These are phyloP conservation scores for Papilio helenus DNA, from an alignment of 1,140 invertebrate species.

Conservation along the genomic window DNA sequence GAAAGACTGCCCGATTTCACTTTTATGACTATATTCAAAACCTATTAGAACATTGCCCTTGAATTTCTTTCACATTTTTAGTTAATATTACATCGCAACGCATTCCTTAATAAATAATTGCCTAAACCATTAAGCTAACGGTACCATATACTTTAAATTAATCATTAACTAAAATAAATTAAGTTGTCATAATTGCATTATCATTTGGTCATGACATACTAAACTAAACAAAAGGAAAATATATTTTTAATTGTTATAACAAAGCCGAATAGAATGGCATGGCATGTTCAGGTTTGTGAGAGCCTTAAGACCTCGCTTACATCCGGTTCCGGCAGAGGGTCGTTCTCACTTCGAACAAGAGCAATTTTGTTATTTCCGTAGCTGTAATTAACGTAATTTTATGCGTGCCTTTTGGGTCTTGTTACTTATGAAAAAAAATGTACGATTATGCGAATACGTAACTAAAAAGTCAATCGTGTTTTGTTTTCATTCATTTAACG, in stretches of 20 bases:
- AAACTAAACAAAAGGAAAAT: slow-evolving; percentile 1
- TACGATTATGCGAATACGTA: background rate
- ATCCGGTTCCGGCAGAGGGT: slow-evolving; percentile 70
- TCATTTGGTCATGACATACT: slow-evolving; percentile 17
- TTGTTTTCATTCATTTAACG: background rate
- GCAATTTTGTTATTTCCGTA: slow-evolving; percentile 65
- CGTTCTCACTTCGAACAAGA: slow-evolving; percentile 71
- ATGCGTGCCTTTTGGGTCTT: slow-evolving; percentile 36
- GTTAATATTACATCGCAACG: background rate
- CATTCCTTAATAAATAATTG: slow-evolving; percentile 20
- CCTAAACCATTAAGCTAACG: slow-evolving; percentile 5
- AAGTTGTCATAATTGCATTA: slow-evolving; percentile 7
- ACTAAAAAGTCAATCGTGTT: background rate
- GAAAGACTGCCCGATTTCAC: background rate
- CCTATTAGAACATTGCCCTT: background rate
- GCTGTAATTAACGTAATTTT: slow-evolving; percentile 57
- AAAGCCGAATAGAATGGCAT: slow-evolving; percentile 43
- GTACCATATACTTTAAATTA: slow-evolving; percentile 6
- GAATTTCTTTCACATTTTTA: slow-evolving; percentile 15
- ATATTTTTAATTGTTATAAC: slow-evolving; percentile 12
- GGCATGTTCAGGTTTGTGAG: slow-evolving; percentile 45
- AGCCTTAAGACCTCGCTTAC: slow-evolving; percentile 60
- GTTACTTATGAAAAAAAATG: slow-evolving; percentile 5
- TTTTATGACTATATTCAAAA: slow-evolving; percentile 13
- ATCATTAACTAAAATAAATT: background rate